Base-by-base conservation (phyloP, 2,888 invertebrate genomes). In the Lamellibrachia columna region DNA sequence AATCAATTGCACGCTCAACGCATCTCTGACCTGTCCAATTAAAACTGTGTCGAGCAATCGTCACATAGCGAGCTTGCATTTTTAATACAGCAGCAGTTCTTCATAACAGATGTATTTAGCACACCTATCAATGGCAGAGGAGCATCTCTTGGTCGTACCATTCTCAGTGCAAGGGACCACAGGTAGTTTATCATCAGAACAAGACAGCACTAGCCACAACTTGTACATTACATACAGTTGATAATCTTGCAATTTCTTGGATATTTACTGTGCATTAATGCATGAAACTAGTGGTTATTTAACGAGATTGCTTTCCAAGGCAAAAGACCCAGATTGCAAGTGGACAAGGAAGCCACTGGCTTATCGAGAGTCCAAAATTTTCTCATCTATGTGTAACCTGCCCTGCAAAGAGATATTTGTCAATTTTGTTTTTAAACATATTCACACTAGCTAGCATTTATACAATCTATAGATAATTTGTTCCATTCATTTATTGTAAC, bases 1-100 rank as follows among this genome's bases (percentile, higher is more conserved):
- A 22, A 22, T 75, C 75, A 75, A 22, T 75, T n/a, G 75, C 75
- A 75, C 75, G 22, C 75, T 75, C 75, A 22, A 75, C 22, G 22
- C 22, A 75, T 75, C 75, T 75, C 75, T 75, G 22, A 75, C 75
- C 75, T 75, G 75, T 75, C 75, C 15, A 75, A 75, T 75, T 75
- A 75, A 75, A 75, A 75, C n/a, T n/a, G 75, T n/a, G 15, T 75
- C 22, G 75, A 22, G 75, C 75, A 75, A 75, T 75, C 75, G 75
- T 75, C 75, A 75, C 75, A 75, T 15, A 75, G 75, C n/a, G 75
- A 75, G 75, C n/a, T 15, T 75, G 75, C 22, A 75, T 75, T 75
- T 75, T 75, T 75, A 75, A 75, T 75, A 75, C 75, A n/a, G 75
- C n/a, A 75, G 75, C 75, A 75, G 75, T 75, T 75, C 75, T 75